Evolutionary conservation across 2,888 invertebrate species (phyloP).

Genomic region (Craniophora ligustri): DNA sequence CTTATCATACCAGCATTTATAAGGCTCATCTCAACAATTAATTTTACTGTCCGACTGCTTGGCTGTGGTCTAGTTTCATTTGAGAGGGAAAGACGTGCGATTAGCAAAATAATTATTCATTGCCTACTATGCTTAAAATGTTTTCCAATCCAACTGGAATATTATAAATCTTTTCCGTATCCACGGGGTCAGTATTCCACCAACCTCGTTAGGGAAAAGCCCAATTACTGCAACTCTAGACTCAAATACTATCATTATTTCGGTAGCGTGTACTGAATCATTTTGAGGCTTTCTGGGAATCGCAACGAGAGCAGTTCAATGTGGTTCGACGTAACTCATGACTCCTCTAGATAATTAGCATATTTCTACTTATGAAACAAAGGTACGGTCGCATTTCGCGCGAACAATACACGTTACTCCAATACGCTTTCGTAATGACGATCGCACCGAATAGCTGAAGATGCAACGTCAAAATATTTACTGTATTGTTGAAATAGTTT

Average conservation of each 20-base stretch:
- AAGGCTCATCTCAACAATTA: no score
- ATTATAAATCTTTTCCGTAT: not conserved
- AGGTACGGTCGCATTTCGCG: not conserved
- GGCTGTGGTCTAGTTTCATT: no score
- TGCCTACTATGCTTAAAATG: not conserved
- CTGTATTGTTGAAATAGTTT: constrained; percentile 17
- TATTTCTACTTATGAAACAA: constrained; percentile 37
- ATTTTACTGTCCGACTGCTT: no score
- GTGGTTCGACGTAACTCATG: constrained; percentile 24
- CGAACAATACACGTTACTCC: constrained; percentile 22
- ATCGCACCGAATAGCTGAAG: constrained; percentile 7
- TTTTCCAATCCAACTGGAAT: not conserved
- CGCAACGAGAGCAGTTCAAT: constrained; percentile 19
- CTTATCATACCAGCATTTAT: no score
- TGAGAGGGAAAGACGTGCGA: no score
- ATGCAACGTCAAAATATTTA: constrained; percentile 19
- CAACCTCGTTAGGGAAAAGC: constrained; percentile 13
- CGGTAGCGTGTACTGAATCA: constrained; percentile 20
- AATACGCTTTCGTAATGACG: constrained; percentile 8
- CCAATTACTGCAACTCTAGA: constrained; percentile 6
- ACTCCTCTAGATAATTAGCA: constrained; percentile 43
- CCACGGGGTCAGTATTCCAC: constrained; percentile 9
- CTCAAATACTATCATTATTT: constrained; percentile 25
- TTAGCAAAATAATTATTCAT: no score
- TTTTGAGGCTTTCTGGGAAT: constrained; percentile 41